Percentiles rank a stretch among this genome's conserved stretches.
These are phyloP conservation scores for Diarsia rubi DNA, from an alignment of 2,888 invertebrate species.

Conservation along the genomic window DNA sequence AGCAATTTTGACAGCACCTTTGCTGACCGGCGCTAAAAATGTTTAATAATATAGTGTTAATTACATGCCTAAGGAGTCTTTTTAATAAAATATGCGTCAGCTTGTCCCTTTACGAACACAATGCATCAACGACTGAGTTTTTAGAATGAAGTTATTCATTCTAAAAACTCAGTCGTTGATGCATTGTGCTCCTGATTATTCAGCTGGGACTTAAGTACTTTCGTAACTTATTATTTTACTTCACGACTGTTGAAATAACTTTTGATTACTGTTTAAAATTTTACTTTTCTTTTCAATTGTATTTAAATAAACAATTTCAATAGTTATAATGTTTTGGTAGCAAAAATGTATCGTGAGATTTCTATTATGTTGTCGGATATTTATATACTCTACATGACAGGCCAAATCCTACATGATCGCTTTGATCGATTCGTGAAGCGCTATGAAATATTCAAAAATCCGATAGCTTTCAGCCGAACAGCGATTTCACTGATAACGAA, in stretches of 20 bases:
- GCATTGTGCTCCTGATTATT: slow-evolving; percentile 25
- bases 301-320: slow-evolving; percentile 11
- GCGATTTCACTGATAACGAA: slow-evolving; percentile 36
- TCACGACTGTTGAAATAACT: not conserved
- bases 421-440: slow-evolving; percentile 35
- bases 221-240: slow-evolving; percentile 21
- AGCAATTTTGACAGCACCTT: too few relatives aligned
- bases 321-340: not conserved
- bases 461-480: slow-evolving; percentile 7
- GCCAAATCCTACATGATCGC: slow-evolving; percentile 8
- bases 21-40: too few relatives aligned
- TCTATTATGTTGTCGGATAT: not conserved
- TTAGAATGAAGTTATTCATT: too few relatives aligned
- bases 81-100: too few relatives aligned
- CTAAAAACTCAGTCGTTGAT: not conserved
- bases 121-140: too few relatives aligned
- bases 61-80: too few relatives aligned
- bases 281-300: slow-evolving; percentile 25
- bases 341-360: not conserved
- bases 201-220: slow-evolving; percentile 10
- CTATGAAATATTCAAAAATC: slow-evolving; percentile 41
- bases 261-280: slow-evolving; percentile 21
- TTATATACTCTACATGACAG: not conserved
- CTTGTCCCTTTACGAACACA: too few relatives aligned
- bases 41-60: too few relatives aligned